Conservation (phyloP, 2,888 invertebrate genomes). For the Synergus umbraculus region DNA sequence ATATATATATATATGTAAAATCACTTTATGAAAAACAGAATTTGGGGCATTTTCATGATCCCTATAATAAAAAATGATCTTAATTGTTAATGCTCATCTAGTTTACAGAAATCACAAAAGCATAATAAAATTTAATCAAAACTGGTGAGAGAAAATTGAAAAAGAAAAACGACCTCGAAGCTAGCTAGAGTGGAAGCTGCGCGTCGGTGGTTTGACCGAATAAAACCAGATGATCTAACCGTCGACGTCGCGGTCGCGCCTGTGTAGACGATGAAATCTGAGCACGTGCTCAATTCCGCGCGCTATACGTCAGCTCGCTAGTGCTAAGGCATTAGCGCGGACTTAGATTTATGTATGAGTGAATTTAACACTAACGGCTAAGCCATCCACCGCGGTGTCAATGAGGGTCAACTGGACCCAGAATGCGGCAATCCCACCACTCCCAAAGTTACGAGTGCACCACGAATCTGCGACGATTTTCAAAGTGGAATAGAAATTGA, state of each 20-base stretch:
- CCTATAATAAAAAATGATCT: not conserved
- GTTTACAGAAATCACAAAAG: not conserved
- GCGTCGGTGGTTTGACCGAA: conserved; percentile 44
- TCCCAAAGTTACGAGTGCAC: conserved; percentile 67
- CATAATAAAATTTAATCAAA: conserved; percentile 16
- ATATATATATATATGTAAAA: not conserved
- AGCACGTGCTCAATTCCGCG: conserved; percentile 76
- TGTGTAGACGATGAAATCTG: conserved; percentile 73
- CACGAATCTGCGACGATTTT: conserved; percentile 55
- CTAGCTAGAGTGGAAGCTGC: not conserved
- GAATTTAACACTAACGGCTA: conserved; percentile 76
- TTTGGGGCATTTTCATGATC: no score
- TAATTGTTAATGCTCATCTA: not conserved
- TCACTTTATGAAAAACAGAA: no score
- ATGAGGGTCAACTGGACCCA: conserved; percentile 77
- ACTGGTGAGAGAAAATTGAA: conserved; percentile 11
- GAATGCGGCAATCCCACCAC: conserved; percentile 76
- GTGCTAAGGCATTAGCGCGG: conserved; percentile 72
- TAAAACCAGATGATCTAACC: conserved; percentile 74
- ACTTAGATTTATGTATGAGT: conserved; percentile 76
- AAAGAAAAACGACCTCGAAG: conserved; percentile 30
- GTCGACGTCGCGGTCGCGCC: conserved; percentile 60
- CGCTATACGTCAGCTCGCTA: conserved; percentile 55
- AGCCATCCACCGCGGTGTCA: conserved; percentile 75
- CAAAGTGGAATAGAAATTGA: not conserved